Conservation (phyloP, 2,113 vertebrate species). For the Himantopus leucocephalus region DNA sequence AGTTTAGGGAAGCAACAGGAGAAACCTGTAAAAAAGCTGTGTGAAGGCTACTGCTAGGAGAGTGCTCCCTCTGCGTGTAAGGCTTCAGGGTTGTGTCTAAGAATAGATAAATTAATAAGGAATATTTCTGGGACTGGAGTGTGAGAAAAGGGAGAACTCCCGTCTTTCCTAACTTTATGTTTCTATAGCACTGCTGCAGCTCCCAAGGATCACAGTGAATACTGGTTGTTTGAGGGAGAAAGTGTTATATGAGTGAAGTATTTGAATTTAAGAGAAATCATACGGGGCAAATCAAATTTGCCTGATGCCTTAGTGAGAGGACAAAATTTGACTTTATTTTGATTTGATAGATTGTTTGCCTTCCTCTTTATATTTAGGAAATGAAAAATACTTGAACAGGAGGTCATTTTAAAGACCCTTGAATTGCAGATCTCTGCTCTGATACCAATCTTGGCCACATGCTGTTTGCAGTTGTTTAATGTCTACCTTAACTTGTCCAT, state of each 20-base stretch:
- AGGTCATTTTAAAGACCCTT: not conserved
- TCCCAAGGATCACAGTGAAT: not conserved
- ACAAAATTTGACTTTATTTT: not conserved
- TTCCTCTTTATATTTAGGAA: not conserved
- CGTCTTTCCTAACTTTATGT: not conserved
- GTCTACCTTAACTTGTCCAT: slow-evolving; percentile 3
- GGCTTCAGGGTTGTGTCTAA: not conserved
- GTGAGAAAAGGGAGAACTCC: not conserved
- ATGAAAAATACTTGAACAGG: not conserved
- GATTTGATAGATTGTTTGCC: not conserved
- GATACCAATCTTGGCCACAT: not conserved
- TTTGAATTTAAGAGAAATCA: not conserved
- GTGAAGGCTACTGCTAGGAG: not conserved
- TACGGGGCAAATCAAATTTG: not conserved
- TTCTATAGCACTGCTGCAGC: not conserved
- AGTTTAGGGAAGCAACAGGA: not conserved
- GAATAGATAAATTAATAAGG: not conserved
- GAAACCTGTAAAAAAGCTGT: not conserved
- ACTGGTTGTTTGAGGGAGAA: not conserved
- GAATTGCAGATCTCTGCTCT: not conserved
- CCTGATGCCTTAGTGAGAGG: not conserved
- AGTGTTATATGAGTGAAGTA: not conserved
- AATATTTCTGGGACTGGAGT: not conserved
- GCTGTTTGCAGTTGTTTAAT: slow-evolving; percentile 26
- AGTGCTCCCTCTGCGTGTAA: not conserved